Evolutionary conservation across 2,797 vertebrate species (phyloP), one percentile per base, ranked within the genome.

Genomic region (Ibycter americanus): DNA sequence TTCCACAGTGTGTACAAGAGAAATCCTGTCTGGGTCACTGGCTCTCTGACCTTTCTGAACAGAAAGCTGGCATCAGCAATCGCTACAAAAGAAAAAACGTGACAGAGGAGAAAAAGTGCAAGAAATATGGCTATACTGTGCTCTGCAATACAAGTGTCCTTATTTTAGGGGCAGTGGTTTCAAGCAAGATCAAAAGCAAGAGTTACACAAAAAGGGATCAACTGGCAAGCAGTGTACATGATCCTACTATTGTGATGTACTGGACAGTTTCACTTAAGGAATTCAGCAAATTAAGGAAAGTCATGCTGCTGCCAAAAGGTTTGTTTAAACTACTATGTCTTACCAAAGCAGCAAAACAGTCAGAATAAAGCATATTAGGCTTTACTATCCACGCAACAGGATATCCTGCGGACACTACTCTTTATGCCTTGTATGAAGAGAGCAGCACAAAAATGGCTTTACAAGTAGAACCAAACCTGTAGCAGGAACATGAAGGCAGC

Each of bases 241-340:
- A 68, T 40, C 66, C 66, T 31, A 29, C 29, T 21, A 10, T 29
- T 1, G 0, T 12, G 51, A 92, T 5, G 38, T 23, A 40, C 58
- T 29, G 22, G n/a, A 54, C 3, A 34, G 55, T 40, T 91, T 74
- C n/a, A 74, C 47, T 40, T 51, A 29, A 65, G 62, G 47, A 91
- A 87, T 88, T 90, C 76, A 74, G 54, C 56, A 87, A 87, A 87
- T 51, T 34, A 54, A 72, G 67, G 16, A 8, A 91, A 88, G 40
- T 40, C 40, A 63, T 15, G 32, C 32, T 83, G 68, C 61, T 86
- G 72, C 46, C 36, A 78, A 67, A 74, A 59, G 12, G 1, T 9
- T 47, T 88, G 70, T 68, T 62, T 62, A 46, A 93, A 59, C 47
- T 65, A 38, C 9, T 31, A 13, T 3, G 2, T 65, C 61, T 25